These are phyloP conservation scores for Tinea semifulvella DNA, from an alignment of 2,888 invertebrate species.

Conservation along the genomic window DNA sequence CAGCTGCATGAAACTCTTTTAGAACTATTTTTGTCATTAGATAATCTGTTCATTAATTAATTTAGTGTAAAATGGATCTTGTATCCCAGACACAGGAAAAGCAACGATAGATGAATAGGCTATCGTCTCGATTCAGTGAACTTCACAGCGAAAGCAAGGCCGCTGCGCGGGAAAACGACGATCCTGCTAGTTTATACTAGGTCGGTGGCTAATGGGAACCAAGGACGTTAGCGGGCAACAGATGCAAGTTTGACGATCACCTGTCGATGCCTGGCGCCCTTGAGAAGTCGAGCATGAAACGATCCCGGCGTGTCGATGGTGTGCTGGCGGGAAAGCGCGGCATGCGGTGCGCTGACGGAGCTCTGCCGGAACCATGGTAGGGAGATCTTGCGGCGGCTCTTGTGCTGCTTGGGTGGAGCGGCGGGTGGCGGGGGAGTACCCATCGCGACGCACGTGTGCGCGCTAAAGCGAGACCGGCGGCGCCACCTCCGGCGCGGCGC, in stretches of 20 bases:
- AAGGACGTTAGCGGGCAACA: background rate
- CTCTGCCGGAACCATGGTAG: conserved; percentile 90
- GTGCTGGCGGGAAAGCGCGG: conserved; percentile 82
- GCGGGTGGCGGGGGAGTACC: conserved; percentile 31
- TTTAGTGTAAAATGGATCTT: background rate
- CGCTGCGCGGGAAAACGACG: background rate
- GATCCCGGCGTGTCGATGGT: conserved; percentile 91
- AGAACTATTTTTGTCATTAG: too few species aligned
- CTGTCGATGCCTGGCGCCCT: conserved; percentile 69
- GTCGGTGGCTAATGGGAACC: background rate
- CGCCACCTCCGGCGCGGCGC: conserved; percentile 22
- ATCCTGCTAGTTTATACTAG: conserved; percentile 1
- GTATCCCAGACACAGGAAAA: too few species aligned
- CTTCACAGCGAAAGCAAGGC: conserved; percentile 1
- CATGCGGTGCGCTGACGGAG: conserved; percentile 77
- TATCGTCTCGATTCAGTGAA: conserved; percentile 11
- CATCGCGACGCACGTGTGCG: conserved; percentile 31
- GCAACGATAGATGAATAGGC: background rate
- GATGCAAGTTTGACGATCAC: conserved; percentile 28
- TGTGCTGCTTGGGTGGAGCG: conserved; percentile 62
- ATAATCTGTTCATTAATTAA: background rate
- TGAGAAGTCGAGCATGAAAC: conserved; percentile 78
- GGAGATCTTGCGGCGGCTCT: conserved; percentile 85
- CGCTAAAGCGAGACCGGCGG: conserved; percentile 19
- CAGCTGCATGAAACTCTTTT: too few species aligned